These are phyloP conservation scores for Eleutherodactylus coqui DNA, from an alignment of 2,797 vertebrate species.

Conservation along the genomic window DNA sequence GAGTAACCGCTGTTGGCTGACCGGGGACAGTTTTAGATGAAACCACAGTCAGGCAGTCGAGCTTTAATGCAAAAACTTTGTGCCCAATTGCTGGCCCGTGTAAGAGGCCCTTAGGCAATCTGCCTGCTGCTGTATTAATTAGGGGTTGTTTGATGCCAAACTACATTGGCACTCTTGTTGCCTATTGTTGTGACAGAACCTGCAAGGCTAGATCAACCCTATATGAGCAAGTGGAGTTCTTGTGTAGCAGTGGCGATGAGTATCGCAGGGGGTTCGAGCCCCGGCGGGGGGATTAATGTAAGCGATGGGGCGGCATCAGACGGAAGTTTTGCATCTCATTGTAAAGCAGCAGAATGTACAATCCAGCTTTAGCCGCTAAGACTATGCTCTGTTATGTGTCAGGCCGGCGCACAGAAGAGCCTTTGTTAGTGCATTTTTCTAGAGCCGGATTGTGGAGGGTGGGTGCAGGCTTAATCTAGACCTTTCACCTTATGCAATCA, in stretches of 20 bases:
- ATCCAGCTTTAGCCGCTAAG: conserved; percentile 44
- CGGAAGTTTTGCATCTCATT: background rate
- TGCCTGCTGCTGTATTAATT: background rate
- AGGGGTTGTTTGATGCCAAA: background rate
- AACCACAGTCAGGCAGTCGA: background rate
- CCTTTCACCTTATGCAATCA: conserved; percentile 55
- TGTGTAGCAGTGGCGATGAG: background rate
- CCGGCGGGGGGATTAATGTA: background rate
- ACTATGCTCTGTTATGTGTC: background rate
- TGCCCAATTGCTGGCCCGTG: too few species aligned
- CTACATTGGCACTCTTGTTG: background rate
- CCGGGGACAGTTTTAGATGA: too few species aligned
- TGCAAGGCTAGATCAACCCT: background rate
- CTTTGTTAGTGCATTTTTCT: conserved; percentile 44
- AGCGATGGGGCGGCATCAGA: background rate
- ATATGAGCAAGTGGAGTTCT: background rate
- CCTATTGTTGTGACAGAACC: background rate
- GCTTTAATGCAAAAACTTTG: background rate
- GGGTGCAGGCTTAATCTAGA: conserved; percentile 56
- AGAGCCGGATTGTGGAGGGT: conserved; percentile 43
- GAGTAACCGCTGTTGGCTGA: too few species aligned
- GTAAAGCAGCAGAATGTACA: conserved; percentile 27
- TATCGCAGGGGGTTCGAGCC: background rate
- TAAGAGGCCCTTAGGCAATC: background rate
- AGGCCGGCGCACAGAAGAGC: conserved; percentile 25